phyloP scores from a whole-genome alignment of 2,113 vertebrate species.

The Campylorhamphus procurvoides region DNA sequence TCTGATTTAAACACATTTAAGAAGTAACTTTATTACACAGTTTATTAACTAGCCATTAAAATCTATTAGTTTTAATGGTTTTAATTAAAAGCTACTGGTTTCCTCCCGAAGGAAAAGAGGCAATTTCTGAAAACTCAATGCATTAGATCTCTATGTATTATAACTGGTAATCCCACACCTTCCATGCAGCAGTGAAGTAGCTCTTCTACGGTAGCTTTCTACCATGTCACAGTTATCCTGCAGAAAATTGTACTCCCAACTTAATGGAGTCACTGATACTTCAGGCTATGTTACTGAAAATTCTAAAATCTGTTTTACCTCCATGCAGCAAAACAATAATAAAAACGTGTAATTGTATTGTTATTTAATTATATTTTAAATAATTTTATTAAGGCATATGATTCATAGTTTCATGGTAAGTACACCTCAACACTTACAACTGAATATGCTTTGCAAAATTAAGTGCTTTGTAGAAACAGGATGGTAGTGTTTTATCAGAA shows the following conservation, averaged over 20 bases:
- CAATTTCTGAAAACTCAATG: not conserved
- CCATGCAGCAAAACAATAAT: not conserved
- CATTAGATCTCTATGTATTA: not conserved
- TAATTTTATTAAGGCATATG: not conserved
- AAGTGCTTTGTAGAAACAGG: not conserved
- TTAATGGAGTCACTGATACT: not conserved
- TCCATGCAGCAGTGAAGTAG: not conserved
- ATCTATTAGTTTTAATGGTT: not conserved
- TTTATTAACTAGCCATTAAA: constrained; percentile 21
- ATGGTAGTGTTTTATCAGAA: not conserved
- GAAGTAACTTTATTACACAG: not conserved
- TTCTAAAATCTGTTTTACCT: not conserved
- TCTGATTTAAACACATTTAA: not conserved
- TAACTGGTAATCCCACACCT: not conserved
- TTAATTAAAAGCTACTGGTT: not conserved
- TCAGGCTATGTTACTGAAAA: not conserved
- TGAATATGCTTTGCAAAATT: not conserved
- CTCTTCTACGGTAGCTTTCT: not conserved
- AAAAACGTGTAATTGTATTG: not conserved
- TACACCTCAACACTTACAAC: not conserved
- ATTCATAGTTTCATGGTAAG: not conserved
- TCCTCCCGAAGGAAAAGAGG: not conserved
- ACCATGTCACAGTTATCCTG: not conserved
- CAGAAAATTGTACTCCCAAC: accelerated
- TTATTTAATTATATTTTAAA: not conserved